Evolutionary conservation across 2,888 invertebrate species (phyloP), one percentile per base, ranked within the genome.

Genomic region (Dioctria linearis): DNA sequence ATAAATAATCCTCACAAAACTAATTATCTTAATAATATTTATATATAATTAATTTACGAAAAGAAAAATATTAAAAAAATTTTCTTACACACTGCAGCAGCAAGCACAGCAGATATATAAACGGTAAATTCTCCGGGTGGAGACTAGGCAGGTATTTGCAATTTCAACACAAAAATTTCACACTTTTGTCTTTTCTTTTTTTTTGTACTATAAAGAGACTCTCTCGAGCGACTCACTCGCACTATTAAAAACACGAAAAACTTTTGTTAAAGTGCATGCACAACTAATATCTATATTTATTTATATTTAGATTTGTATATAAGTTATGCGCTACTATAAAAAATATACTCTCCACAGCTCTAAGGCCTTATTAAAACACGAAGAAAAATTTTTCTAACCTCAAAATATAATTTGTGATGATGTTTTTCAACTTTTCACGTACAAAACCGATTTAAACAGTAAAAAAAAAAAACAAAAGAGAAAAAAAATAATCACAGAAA

Each of bases 311-410:
- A 25, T 25, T 25, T 25, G 25, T 25, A 25, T 25, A 25, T 25
- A 25, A 25, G 25, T 25, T 25, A 25, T n/a, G n/a, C 25, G 0
- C 25, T 25, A 25, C 25, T 25, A n/a, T n/a, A 25, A 25, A 25
- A 25, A 25, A 25, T 25, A 25, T 25, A 25, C 25, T 25, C 51
- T 11, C 3, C 51, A 51, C 51, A 51, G 8, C n/a, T 51, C 51
- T 51, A 51, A n/a, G 8, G n/a, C 51, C n/a, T 51, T 51, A n/a
- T 8, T 3, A 4, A 51, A 51, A 3, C n/a, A 51, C 8, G n/a
- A 51, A n/a, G 40, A 54, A 57, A 43, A 43, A 65, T 5, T 65
- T 37, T 75, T 61, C 61, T 75, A 75, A 57, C 57, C 75, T 75
- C 61, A 75, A 75, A 73, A 6, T 25, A 61, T 8, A 61, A 65